Evolutionary conservation across 2,888 invertebrate genomes (phyloP), one percentile per base, ranked within the genome.

Genomic region (Maniola hyperantus): DNA sequence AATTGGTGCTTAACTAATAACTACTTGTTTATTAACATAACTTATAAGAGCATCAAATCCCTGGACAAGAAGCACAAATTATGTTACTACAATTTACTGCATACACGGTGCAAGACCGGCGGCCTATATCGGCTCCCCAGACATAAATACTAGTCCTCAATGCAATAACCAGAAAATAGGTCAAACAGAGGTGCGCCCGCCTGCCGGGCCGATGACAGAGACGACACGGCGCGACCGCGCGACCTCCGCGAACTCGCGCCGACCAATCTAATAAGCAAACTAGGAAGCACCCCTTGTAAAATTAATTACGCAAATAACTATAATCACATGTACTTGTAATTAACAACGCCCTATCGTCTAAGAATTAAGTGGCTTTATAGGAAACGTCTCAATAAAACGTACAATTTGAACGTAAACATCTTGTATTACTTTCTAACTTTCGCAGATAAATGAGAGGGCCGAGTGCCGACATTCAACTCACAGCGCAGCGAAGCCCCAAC

Each of bases 121-220:
- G 83, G 82, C 87, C 90, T 82, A 88, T 76, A 85, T 89, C 83
- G 81, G 84, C 86, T 83, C 87, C 87, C 77, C 79, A 83, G 83
- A 87, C 85, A 87, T 87, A 89, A 89, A 90, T 91, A 91, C 85
- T 86, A 88, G 84, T 82, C 85, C 85, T 83, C 84, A 82, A 91
- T 91, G 91, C 91, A 92, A 83, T 89, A 91, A 83, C 85, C 88
- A 89, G 92, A 89, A 92, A 88, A 91, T 92, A 91, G 92, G 92
- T 92, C 92, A 92, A 82, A 85, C 84, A 84, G 89, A 91, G 91
- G 91, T 91, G 91, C 88, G 91, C 89, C 91, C 87, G 84, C 85
- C 80, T 85, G 78, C 83, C 83, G 81, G 66, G 65, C 62, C 71
- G 65, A 60, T 68, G 85, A 85, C 78, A 83, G 86, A 85, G 85